Evolutionary conservation across 2,797 vertebrate genomes (phyloP).

Genomic region (Caiman crocodilus): DNA sequence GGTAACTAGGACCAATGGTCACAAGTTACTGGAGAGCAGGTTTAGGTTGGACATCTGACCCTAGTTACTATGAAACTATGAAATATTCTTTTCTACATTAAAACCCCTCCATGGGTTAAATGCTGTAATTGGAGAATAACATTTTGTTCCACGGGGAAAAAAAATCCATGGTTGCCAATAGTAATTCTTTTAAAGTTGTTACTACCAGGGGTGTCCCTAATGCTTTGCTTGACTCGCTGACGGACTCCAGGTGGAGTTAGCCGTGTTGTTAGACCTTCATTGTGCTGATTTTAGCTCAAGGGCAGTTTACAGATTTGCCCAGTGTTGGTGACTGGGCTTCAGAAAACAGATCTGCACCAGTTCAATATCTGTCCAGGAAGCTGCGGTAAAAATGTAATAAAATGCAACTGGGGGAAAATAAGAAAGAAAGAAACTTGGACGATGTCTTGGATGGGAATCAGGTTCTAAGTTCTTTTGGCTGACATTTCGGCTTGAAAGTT

Average conservation of each 20-base stretch:
- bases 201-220: constrained; percentile 1
- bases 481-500: constrained; percentile 67
- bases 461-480: constrained; percentile 58
- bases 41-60: no score
- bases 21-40: no score
- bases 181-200: constrained; percentile 15
- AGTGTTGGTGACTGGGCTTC: constrained; percentile 12
- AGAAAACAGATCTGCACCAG: constrained; percentile 31
- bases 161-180: constrained; percentile 42
- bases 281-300: constrained; percentile 28
- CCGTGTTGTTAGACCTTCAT: neutral
- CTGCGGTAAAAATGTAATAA: neutral
- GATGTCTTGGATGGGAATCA: constrained; percentile 49
- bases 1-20: no score
- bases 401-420: constrained; percentile 52
- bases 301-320: neutral
- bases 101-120: constrained; percentile 13
- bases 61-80: no score
- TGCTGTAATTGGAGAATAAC: constrained; percentile 39
- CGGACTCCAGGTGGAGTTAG: neutral
- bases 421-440: constrained; percentile 38
- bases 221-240: neutral
- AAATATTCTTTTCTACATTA: neutral
- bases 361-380: constrained; percentile 38
- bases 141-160: constrained; percentile 29